A percentile compares a stretch with the other conserved stretches of the same genome.
phyloP scores from a whole-genome alignment of 2,113 vertebrate species.

The Osmerus mordax region DNA sequence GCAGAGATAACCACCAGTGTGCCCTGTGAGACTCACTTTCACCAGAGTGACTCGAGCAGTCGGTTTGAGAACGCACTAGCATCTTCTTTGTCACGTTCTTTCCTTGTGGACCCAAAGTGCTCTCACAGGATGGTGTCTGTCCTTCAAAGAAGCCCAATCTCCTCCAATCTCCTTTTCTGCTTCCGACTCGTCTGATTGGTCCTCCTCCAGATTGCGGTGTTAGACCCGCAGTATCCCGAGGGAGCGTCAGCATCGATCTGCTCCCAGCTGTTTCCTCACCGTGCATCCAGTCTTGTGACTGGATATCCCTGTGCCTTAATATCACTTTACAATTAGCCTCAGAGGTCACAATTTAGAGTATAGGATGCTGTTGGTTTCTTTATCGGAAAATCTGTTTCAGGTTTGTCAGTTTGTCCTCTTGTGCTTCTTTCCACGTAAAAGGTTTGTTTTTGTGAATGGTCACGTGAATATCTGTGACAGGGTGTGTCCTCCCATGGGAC shows the following conservation, averaged over 20 bases:
- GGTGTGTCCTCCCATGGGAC: background rate
- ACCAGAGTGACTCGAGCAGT: background rate
- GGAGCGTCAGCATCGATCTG: background rate
- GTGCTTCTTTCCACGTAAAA: too few relatives aligned
- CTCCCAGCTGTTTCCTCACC: background rate
- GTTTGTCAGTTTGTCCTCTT: too few relatives aligned
- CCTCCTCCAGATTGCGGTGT: background rate
- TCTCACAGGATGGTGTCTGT: background rate
- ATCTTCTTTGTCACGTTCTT: background rate
- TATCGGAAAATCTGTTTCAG: too few relatives aligned
- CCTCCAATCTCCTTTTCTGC: background rate
- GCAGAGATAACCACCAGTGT: slow-evolving; percentile 1
- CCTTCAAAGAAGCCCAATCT: background rate
- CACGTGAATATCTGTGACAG: too few relatives aligned
- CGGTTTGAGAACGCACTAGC: too few relatives aligned
- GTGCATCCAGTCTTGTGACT: too few relatives aligned
- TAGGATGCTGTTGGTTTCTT: too few relatives aligned
- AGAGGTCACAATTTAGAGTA: too few relatives aligned
- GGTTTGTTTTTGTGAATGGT: too few relatives aligned
- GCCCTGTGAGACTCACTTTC: background rate
- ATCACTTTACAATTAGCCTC: too few relatives aligned
- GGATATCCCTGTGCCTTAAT: too few relatives aligned
- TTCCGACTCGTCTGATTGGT: background rate
- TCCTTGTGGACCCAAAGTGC: background rate
- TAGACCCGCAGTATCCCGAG: background rate